Evolutionary conservation across 2,797 vertebrate species (phyloP).

Genomic region (Rhabdomys pumilio): DNA sequence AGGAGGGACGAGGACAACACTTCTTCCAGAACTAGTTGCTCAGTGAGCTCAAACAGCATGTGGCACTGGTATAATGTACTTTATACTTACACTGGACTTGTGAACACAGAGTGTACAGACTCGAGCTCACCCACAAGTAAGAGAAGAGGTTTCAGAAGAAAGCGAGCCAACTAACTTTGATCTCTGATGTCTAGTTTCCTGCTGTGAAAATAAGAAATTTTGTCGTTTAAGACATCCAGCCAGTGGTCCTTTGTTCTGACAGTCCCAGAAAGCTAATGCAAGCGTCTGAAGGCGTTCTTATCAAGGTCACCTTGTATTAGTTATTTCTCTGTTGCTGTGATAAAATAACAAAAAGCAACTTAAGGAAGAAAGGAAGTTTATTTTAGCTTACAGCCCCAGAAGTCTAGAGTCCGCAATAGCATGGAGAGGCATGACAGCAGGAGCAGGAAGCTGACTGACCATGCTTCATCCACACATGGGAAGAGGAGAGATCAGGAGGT

Average conservation of each 20-base stretch:
- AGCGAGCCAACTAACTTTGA: background rate
- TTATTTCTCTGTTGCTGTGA: background rate
- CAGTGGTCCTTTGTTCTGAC: background rate
- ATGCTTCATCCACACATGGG: background rate
- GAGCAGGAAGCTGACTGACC: background rate
- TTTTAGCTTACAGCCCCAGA: background rate
- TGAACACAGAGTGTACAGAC: background rate
- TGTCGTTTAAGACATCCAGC: background rate
- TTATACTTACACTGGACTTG: background rate
- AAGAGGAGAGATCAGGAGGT: background rate
- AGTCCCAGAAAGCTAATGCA: background rate
- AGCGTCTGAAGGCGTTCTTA: background rate
- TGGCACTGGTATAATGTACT: background rate
- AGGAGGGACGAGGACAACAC: background rate
- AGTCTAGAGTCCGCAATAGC: background rate
- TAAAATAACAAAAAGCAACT: background rate
- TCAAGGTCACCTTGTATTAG: background rate
- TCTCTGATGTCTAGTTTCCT: background rate
- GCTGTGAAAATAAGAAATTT: background rate
- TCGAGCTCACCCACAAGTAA: background rate
- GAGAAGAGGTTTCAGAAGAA: background rate
- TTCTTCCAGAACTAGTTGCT: background rate
- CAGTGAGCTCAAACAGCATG: background rate
- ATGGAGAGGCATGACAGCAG: background rate
- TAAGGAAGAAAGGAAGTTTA: background rate